Conservation (phyloP, 2,888 invertebrate species). For the Xanthorhoe spadicearia region DNA sequence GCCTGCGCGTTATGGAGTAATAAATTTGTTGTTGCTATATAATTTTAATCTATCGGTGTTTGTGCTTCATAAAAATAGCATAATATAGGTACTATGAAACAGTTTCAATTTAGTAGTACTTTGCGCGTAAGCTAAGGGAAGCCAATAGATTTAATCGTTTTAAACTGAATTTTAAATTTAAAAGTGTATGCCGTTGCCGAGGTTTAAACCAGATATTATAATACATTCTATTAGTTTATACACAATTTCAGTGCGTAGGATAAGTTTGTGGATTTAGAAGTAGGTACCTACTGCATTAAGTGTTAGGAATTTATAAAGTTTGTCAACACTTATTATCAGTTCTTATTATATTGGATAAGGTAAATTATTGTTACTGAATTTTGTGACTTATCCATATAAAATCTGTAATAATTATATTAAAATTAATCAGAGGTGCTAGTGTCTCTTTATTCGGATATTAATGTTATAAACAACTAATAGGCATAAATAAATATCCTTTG, state of each 20-base stretch:
- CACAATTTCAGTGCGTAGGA: background rate
- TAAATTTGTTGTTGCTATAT: background rate
- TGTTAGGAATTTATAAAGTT: background rate
- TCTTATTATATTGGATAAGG: background rate
- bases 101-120: background rate
- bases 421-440: constrained; percentile 18
- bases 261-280: background rate
- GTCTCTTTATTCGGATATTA: constrained; percentile 18
- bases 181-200: background rate
- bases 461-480: constrained; percentile 11
- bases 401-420: background rate
- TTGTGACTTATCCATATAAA: constrained; percentile 7
- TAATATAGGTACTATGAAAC: background rate
- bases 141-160: background rate
- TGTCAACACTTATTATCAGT: constrained; percentile 5
- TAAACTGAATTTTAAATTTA: background rate
- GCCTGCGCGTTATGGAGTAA: constrained; percentile 44
- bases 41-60: background rate
- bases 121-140: background rate
- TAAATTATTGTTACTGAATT: constrained; percentile 2
- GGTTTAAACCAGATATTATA: too few relatives aligned
- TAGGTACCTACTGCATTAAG: background rate
- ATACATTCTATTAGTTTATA: background rate
- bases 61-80: background rate
- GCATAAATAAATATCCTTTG: too few relatives aligned